These are phyloP conservation scores for Trichogramma dendrolimi DNA, from an alignment of 2,888 invertebrate species.

Conservation along the genomic window DNA sequence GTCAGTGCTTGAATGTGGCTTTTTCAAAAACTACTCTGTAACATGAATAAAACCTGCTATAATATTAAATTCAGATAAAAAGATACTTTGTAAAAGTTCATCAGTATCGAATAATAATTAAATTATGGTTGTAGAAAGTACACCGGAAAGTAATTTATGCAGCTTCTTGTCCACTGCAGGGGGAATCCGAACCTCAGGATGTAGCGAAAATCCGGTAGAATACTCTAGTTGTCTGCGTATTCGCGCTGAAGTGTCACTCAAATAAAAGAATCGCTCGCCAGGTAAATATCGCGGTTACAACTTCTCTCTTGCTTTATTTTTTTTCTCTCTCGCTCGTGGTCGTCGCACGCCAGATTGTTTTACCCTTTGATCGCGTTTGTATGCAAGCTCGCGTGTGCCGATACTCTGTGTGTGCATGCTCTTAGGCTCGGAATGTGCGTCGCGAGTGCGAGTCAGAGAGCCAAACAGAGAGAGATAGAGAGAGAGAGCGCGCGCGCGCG, in stretches of 20 bases:
- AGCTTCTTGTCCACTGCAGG: background rate
- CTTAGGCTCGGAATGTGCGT: slow-evolving; percentile 1
- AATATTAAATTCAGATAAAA: no score
- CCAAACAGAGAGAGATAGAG: no score
- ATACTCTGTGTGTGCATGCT: slow-evolving; percentile 31
- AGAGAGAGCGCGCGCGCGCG: slow-evolving; percentile 30
- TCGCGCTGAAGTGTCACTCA: slow-evolving; percentile 10
- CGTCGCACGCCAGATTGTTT: slow-evolving; percentile 48
- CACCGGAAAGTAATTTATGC: background rate
- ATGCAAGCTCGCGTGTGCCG: slow-evolving; percentile 28
- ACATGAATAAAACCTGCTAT: no score
- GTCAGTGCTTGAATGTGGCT: no score
- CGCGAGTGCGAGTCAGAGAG: no score
- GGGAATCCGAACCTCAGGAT: slow-evolving; percentile 44
- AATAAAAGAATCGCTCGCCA: slow-evolving; percentile 18
- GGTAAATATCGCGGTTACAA: slow-evolving; percentile 45
- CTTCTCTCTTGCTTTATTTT: slow-evolving; percentile 31
- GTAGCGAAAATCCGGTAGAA: slow-evolving; percentile 45
- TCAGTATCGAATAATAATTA: no score
- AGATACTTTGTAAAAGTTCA: no score
- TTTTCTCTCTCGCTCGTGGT: slow-evolving; percentile 31
- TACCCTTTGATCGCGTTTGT: slow-evolving; percentile 44
- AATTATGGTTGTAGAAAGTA: no score
- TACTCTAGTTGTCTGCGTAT: slow-evolving; percentile 32
- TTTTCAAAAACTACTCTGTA: no score